These are phyloP conservation scores for Eupeodes latifasciatus DNA, from an alignment of 2,888 invertebrate species.

Conservation along the genomic window DNA sequence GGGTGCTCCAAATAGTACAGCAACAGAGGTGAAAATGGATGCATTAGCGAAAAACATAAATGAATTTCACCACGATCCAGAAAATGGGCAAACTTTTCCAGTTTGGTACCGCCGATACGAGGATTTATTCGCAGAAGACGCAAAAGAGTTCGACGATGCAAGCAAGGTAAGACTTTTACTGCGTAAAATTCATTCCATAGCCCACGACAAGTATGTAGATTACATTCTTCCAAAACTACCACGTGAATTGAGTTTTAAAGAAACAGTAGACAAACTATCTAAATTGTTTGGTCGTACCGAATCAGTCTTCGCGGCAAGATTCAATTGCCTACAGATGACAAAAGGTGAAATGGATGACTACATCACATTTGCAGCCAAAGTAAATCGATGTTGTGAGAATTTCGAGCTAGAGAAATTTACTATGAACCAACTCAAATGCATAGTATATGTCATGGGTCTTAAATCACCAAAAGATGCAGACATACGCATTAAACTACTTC, in stretches of 20 bases:
- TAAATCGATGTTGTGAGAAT: slow-evolving; percentile 45
- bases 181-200: background rate
- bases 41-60: background rate
- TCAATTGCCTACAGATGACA: slow-evolving; percentile 36
- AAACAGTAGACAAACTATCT: background rate
- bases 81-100: background rate
- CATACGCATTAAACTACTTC: no score
- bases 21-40: background rate
- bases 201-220: background rate
- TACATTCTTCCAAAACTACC: background rate
- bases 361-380: slow-evolving; percentile 4
- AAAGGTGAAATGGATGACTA: slow-evolving; percentile 39
- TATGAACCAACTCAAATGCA: no score
- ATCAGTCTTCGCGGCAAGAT: background rate
- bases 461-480: no score
- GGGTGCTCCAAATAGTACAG: background rate
- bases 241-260: background rate
- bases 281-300: no score
- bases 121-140: background rate
- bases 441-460: no score
- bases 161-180: background rate
- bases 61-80: background rate
- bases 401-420: background rate
- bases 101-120: background rate
- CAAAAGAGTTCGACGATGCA: background rate